Conservation (phyloP, 2,888 invertebrate species). For the Melanargia galathea region DNA sequence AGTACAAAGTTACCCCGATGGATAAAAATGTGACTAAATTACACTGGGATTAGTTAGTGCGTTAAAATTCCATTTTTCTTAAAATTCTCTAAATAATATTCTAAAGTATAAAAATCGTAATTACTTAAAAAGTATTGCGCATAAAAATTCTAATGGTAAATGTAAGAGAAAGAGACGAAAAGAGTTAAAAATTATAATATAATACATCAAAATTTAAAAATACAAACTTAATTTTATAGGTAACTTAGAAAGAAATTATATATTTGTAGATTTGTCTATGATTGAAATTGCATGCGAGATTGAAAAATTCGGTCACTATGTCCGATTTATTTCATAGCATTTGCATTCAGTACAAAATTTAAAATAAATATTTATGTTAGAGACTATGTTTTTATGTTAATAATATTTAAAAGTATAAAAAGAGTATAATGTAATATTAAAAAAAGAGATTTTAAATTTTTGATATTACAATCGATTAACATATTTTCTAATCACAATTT, state of each 20-base stretch:
- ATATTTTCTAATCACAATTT: background rate
- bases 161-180: conserved; percentile 5
- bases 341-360: too few species aligned
- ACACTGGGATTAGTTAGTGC: too few species aligned
- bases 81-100: background rate
- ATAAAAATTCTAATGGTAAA: conserved; percentile 5
- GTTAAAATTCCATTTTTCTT: background rate
- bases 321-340: too few species aligned
- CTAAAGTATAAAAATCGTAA: background rate
- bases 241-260: background rate
- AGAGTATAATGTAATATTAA: too few species aligned
- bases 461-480: too few species aligned
- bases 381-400: too few species aligned
- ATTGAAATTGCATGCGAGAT: background rate
- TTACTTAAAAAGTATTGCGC: background rate
- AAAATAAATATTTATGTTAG: too few species aligned
- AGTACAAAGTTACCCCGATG: too few species aligned
- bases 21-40: too few species aligned
- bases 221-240: background rate
- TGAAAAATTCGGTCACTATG: background rate
- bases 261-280: conserved; percentile 10
- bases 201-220: background rate
- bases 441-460: too few species aligned
- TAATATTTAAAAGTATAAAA: too few species aligned
- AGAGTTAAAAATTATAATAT: background rate